Percentiles rank a stretch among this genome's conserved stretches.
Conservation (phyloP, 2,888 invertebrate species). For the Caprella mutica region DNA sequence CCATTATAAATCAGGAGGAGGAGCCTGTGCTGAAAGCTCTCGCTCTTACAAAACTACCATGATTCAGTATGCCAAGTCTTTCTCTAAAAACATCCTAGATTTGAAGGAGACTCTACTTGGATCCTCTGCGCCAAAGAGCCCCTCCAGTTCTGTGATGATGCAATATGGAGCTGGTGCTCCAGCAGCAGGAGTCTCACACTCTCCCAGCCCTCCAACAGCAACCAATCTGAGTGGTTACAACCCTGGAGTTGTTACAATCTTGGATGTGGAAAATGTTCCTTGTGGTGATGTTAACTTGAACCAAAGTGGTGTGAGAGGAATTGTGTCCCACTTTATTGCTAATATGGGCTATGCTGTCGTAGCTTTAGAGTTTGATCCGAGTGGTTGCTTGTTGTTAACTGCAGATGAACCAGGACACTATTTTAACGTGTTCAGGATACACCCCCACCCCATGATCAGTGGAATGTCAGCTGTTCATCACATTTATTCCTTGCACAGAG, state of each 20-base stretch:
- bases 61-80: slow-evolving; percentile 83
- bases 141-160: no score
- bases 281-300: slow-evolving; percentile 19
- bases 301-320: slow-evolving; percentile 10
- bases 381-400: slow-evolving; percentile 76
- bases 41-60: slow-evolving; percentile 75
- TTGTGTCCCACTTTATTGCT: slow-evolving; percentile 35
- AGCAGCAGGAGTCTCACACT: no score
- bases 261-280: slow-evolving; percentile 48
- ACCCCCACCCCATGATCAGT: slow-evolving; percentile 81
- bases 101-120: no score
- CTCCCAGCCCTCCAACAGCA: no score
- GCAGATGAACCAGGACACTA: slow-evolving; percentile 87
- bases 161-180: no score
- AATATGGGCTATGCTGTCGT: slow-evolving; percentile 55
- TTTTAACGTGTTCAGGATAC: slow-evolving; percentile 89
- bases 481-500: slow-evolving; percentile 83
- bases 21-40: slow-evolving; percentile 52
- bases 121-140: no score
- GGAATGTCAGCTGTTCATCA: slow-evolving; percentile 83
- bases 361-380: slow-evolving; percentile 78
- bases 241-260: slow-evolving; percentile 75
- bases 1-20: slow-evolving; percentile 28
- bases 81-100: slow-evolving; percentile 66
- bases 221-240: no score